phyloP scores from a whole-genome alignment of 2,113 vertebrate species.

The Blennius ocellaris region DNA sequence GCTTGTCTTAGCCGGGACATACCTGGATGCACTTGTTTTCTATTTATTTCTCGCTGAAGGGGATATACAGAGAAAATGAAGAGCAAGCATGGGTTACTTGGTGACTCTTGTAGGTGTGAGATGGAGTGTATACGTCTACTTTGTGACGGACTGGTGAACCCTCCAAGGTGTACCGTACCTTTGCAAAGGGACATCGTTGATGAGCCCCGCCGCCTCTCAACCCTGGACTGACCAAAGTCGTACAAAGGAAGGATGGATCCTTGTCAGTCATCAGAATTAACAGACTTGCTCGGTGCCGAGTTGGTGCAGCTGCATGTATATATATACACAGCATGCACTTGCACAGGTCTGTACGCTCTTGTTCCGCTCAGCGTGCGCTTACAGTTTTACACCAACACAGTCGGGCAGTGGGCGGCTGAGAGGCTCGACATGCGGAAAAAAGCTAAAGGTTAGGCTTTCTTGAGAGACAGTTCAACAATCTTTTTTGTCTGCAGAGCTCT shows the following conservation, averaged over 20 bases:
- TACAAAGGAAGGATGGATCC: not conserved
- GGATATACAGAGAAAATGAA: too few relatives aligned
- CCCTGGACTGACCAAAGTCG: too few relatives aligned
- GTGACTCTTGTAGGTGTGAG: too few relatives aligned
- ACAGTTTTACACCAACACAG: slow-evolving; percentile 27
- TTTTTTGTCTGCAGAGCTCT: not conserved
- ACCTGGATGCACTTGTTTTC: too few relatives aligned
- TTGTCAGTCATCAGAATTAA: slow-evolving; percentile 4
- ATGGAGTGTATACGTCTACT: too few relatives aligned
- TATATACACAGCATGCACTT: slow-evolving; percentile 38
- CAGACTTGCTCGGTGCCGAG: slow-evolving; percentile 1
- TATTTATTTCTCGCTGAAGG: too few relatives aligned
- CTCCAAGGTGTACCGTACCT: too few relatives aligned
- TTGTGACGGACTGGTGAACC: too few relatives aligned
- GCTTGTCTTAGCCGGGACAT: too few relatives aligned
- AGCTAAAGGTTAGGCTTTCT: slow-evolving; percentile 1
- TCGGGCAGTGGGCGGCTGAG: slow-evolving; percentile 1
- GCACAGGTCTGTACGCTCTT: slow-evolving; percentile 17
- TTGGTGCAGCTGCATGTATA: not conserved
- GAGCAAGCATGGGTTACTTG: too few relatives aligned
- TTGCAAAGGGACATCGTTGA: too few relatives aligned
- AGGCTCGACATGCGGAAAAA: slow-evolving; percentile 7
- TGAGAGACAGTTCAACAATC: not conserved
- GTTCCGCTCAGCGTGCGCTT: slow-evolving; percentile 34
- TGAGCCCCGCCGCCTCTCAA: too few relatives aligned